Conservation (phyloP, 2,888 invertebrate genomes). For the Exocentrus adspersus region DNA sequence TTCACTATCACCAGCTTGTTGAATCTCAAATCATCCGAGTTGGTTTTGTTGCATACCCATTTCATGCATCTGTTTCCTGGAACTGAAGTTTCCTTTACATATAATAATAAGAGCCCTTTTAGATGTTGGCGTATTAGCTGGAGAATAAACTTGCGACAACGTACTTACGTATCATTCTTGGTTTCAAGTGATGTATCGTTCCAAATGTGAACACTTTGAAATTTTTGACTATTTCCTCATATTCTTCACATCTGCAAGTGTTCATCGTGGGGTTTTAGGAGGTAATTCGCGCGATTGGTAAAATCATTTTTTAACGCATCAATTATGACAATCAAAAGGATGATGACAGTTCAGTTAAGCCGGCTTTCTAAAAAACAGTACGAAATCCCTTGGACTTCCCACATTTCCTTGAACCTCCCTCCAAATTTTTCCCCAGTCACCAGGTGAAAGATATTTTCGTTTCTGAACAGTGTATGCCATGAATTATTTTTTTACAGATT, state of each 20-base stretch:
- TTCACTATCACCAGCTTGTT: slow-evolving; percentile 26
- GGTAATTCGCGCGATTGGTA: no score
- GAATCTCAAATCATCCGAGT: slow-evolving; percentile 24
- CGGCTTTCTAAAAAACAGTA: no score
- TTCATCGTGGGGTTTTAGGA: slow-evolving; percentile 38
- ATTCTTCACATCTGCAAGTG: slow-evolving; percentile 45
- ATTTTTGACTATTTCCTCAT: slow-evolving; percentile 36
- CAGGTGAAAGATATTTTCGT: no score
- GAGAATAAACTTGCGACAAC: not conserved
- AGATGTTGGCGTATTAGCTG: no score
- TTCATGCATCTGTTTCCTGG: slow-evolving; percentile 36
- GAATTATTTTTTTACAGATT: slow-evolving; percentile 58
- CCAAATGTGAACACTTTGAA: slow-evolving; percentile 40
- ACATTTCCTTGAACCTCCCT: no score
- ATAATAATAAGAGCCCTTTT: not conserved
- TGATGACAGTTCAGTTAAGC: no score
- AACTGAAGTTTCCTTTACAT: slow-evolving; percentile 37
- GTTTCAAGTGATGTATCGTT: slow-evolving; percentile 27
- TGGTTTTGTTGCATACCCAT: slow-evolving; percentile 34
- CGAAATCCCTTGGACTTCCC: no score
- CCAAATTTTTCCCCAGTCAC: no score
- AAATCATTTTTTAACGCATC: no score
- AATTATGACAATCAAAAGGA: no score
- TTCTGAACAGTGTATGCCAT: no score
- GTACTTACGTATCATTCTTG: slow-evolving; percentile 17